These are phyloP conservation scores for Megaustenia siamemsis DNA, from an alignment of 2,888 invertebrate species.

Conservation along the genomic window DNA sequence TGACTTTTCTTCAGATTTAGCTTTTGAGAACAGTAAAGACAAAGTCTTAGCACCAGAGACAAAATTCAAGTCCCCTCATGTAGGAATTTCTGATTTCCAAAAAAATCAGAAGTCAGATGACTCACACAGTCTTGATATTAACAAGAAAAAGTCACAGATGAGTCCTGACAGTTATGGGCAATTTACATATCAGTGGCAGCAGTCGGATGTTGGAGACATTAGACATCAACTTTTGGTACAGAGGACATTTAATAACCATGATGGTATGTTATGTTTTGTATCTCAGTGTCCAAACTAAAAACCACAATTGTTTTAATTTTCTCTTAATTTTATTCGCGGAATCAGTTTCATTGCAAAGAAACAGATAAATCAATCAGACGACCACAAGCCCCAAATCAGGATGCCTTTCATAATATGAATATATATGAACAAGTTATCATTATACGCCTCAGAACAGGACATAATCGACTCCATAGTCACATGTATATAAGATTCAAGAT, in stretches of 20 bases:
- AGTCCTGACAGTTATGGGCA: conserved; percentile 37
- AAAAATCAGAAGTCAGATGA: background rate
- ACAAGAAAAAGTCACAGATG: background rate
- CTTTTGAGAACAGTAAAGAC: background rate
- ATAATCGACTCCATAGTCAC: too few relatives aligned
- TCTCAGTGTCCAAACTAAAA: too few relatives aligned
- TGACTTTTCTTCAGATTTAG: background rate
- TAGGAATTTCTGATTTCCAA: background rate
- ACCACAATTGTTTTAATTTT: too few relatives aligned
- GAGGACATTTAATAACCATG: conserved; percentile 44
- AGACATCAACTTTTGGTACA: conserved; percentile 50
- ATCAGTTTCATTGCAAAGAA: too few relatives aligned
- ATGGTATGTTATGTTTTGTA: conserved; percentile 27
- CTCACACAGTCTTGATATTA: background rate
- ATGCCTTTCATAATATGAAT: too few relatives aligned
- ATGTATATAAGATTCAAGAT: too few relatives aligned
- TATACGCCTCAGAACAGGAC: too few relatives aligned
- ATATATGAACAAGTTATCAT: too few relatives aligned
- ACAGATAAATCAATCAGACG: too few relatives aligned
- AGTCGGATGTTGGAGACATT: conserved; percentile 23
- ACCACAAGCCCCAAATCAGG: too few relatives aligned
- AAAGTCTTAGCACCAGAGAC: background rate
- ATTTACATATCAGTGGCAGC: conserved; percentile 27
- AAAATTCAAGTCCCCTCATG: background rate
- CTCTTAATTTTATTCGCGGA: too few relatives aligned